Evolutionary conservation across 2,797 vertebrate species (phyloP).

Genomic region (Paguma larvata): DNA sequence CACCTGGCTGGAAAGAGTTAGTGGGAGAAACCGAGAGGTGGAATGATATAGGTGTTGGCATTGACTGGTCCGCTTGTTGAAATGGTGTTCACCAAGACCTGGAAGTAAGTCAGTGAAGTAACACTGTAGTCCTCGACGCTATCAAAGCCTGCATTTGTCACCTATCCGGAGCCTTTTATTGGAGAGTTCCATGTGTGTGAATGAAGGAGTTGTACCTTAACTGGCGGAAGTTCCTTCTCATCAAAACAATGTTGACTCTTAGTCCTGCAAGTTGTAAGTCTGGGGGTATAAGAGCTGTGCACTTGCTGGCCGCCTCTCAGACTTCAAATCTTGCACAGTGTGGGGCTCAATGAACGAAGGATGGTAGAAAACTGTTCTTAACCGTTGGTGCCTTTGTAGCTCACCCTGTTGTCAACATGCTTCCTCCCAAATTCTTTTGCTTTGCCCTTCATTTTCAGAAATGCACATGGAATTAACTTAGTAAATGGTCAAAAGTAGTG

Average conservation of each 20-base stretch:
- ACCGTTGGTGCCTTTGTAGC: neutral
- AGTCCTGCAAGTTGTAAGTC: neutral
- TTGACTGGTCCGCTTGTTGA: neutral
- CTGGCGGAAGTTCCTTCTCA: slow-evolving; percentile 20
- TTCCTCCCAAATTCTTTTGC: neutral
- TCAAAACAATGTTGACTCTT: neutral
- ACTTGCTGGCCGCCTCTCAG: neutral
- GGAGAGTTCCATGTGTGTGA: neutral
- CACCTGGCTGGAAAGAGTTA: neutral
- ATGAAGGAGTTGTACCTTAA: neutral
- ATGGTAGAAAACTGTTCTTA: neutral
- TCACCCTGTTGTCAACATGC: neutral
- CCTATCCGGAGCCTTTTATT: neutral
- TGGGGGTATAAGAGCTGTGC: neutral
- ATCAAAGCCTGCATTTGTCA: slow-evolving; percentile 3
- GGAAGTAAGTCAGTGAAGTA: neutral
- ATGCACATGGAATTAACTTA: slow-evolving; percentile 2
- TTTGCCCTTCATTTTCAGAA: slow-evolving; percentile 47
- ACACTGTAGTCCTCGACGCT: neutral
- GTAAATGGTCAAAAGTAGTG: neutral
- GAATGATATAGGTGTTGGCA: neutral
- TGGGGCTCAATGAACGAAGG: neutral
- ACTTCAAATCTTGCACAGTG: neutral
- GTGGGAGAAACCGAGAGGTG: neutral
- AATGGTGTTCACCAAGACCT: neutral